Base-by-base conservation (phyloP, 2,888 invertebrate genomes). In the Erannis defoliaria region DNA sequence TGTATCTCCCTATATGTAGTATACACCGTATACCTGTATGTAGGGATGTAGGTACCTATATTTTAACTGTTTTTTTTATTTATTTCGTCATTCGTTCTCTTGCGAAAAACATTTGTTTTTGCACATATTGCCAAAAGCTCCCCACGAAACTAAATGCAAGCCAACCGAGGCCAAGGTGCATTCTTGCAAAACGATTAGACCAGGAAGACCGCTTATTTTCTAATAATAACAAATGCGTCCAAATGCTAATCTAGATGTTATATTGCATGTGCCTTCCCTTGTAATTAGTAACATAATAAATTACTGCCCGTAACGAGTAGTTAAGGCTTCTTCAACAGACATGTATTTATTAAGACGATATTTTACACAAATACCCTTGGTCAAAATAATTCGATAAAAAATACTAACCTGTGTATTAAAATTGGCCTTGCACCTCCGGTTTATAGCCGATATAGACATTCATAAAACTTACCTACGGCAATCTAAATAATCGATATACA, bases 381-480 rank as follows among this genome's bases (percentile, higher is more conserved):
- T 55, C 61, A 33, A 51, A 26, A 56, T 40, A 49, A 35, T 23
- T 26, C 42, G 14, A 26, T 43, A 53, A 58, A 61, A 62, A 53
- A 55, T 14, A 53, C 48, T 42, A 49, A 55, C 55, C 42, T 26
- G 35, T 16, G 51, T 57, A 64, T 64, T 62, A 57, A 58, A 55
- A 58, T 43, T 26, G 58, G 58, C 67, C 65, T 68, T 63, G 67
- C 63, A 62, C 54, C 55, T 56, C 49, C 37, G 50, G 26, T 63
- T 67, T 55, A 56, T 59, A 54, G 55, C 19, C 58, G 31, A 63
- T 56, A 42, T 49, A 63, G 57, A 64, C 59, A 61, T 55, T 64
- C 49, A 46, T 60, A 50, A 60, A 64, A 60, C 53, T 63, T 62
- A 59, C 56, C 59, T 57, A 64, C 50, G 51, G 55, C 58, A 58